These are phyloP conservation scores for Lagocephalus sceleratus DNA, from an alignment of 2,797 vertebrate genomes.

Conservation along the genomic window DNA sequence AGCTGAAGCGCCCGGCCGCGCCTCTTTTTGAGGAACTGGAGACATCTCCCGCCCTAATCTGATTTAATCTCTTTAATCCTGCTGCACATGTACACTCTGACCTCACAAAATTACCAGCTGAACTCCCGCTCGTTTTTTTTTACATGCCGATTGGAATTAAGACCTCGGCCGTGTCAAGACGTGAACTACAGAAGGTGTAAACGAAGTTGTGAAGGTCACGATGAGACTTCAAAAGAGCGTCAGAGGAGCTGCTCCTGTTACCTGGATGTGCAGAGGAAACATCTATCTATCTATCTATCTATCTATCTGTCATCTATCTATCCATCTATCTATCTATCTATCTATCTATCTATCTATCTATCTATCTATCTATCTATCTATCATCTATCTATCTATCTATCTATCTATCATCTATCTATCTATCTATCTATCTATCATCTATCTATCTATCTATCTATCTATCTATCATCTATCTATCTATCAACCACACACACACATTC, in stretches of 20 bases:
- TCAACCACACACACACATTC: too few relatives aligned
- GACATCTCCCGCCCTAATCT: slow-evolving; percentile 23
- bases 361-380: too few relatives aligned
- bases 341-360: too few relatives aligned
- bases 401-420: too few relatives aligned
- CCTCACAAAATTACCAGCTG: slow-evolving; percentile 15
- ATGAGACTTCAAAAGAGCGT: neutral
- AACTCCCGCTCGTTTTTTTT: slow-evolving; percentile 8
- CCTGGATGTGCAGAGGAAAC: neutral
- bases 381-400: too few relatives aligned
- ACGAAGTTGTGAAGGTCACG: neutral
- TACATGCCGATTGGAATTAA: slow-evolving; percentile 8
- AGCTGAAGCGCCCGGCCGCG: neutral
- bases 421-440: too few relatives aligned
- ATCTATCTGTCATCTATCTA: too few relatives aligned
- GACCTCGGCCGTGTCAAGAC: slow-evolving; percentile 4
- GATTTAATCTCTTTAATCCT: slow-evolving; percentile 52
- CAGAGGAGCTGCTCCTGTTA: neutral
- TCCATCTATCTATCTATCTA: too few relatives aligned
- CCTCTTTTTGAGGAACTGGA: slow-evolving; percentile 20
- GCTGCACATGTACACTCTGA: slow-evolving; percentile 14
- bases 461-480: too few relatives aligned
- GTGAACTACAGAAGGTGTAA: slow-evolving; percentile 10
- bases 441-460: too few relatives aligned
- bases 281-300: too few relatives aligned